phyloP scores from a whole-genome alignment of 2,888 invertebrate genomes.

The Acleris cristana region DNA sequence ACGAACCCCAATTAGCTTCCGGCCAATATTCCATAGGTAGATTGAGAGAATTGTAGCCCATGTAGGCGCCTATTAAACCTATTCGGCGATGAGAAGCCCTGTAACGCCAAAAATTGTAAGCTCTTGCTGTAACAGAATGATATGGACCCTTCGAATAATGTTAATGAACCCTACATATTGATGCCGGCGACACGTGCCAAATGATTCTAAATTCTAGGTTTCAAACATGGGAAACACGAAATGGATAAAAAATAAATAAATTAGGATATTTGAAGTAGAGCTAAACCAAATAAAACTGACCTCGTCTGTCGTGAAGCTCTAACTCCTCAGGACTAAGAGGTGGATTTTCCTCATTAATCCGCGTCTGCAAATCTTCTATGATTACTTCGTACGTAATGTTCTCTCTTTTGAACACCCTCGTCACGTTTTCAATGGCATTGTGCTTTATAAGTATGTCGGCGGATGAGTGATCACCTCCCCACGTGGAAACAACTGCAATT shows the following conservation, averaged over 20 bases:
- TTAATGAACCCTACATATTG: slow-evolving; percentile 36
- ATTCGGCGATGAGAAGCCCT: slow-evolving; percentile 73
- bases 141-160: slow-evolving; percentile 69
- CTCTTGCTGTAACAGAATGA: slow-evolving; percentile 82
- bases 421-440: slow-evolving; percentile 85
- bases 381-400: slow-evolving; percentile 87
- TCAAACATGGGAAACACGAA: no score
- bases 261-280: no score
- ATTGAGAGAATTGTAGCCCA: slow-evolving; percentile 82
- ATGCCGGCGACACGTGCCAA: neutral
- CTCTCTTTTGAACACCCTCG: slow-evolving; percentile 84
- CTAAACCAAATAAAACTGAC: slow-evolving; percentile 59
- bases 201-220: neutral
- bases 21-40: slow-evolving; percentile 85
- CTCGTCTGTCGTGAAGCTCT: slow-evolving; percentile 87
- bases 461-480: slow-evolving; percentile 85
- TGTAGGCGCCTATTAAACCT: slow-evolving; percentile 74
- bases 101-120: slow-evolving; percentile 84
- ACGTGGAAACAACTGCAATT: slow-evolving; percentile 84
- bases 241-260: no score
- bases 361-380: slow-evolving; percentile 90
- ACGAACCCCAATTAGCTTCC: slow-evolving; percentile 86
- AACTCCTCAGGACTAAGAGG: slow-evolving; percentile 86
- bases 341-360: slow-evolving; percentile 92
- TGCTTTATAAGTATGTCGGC: slow-evolving; percentile 89